These are phyloP conservation scores for Linnaemya tessellans DNA, from an alignment of 2,888 invertebrate genomes.

Conservation along the genomic window DNA sequence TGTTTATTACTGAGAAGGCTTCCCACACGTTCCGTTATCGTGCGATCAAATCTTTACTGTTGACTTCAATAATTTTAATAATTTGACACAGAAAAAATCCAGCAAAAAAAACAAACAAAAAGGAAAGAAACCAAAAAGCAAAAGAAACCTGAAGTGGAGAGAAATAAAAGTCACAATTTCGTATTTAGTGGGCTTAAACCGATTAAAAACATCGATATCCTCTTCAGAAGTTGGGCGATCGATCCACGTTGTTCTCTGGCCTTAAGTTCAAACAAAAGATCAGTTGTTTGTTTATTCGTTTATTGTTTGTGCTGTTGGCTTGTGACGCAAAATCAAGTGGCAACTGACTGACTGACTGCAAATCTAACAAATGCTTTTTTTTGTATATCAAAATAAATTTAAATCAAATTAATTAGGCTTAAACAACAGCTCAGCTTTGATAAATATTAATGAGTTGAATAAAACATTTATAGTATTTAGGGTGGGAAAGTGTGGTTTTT, in stretches of 20 bases:
- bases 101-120: conserved; percentile 26
- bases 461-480: conserved; percentile 42
- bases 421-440: conserved; percentile 43
- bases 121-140: background rate
- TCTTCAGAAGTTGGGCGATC: conserved; percentile 60
- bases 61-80: conserved; percentile 72
- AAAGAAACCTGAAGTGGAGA: background rate
- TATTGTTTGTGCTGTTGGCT: background rate
- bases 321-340: conserved; percentile 58
- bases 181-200: conserved; percentile 70
- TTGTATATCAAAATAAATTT: conserved; percentile 50
- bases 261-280: conserved; percentile 50
- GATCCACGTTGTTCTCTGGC: conserved; percentile 11
- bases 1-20: conserved; percentile 66
- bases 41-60: conserved; percentile 68
- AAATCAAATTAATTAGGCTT: conserved; percentile 67
- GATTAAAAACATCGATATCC: conserved; percentile 65
- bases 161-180: conserved; percentile 46
- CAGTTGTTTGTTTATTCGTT: conserved; percentile 8
- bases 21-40: conserved; percentile 70
- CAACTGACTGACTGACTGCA: conserved; percentile 32
- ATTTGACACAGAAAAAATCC: conserved; percentile 68
- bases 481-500: conserved; percentile 53
- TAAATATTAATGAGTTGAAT: conserved; percentile 52
- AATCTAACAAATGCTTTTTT: conserved; percentile 52